These are phyloP conservation scores for Brachycybe producta DNA, from an alignment of 2,888 invertebrate genomes.

Conservation along the genomic window DNA sequence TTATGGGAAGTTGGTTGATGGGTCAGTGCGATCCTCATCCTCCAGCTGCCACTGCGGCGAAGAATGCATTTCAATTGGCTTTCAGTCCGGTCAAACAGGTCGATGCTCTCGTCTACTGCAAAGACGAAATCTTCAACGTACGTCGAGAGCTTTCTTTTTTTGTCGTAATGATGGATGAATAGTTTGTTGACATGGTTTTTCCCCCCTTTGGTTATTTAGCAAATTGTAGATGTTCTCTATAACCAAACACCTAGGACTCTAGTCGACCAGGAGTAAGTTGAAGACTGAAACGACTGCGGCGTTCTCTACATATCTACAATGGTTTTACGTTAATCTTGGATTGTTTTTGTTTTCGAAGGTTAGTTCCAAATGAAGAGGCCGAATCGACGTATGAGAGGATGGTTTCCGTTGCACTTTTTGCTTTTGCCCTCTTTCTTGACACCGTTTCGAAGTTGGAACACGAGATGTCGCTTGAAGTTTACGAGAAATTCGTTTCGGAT, in stretches of 20 bases:
- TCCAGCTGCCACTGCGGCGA: constrained; percentile 63
- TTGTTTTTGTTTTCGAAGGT: constrained; percentile 34
- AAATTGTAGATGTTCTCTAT: constrained; percentile 56
- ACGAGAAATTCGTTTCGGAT: constrained; percentile 44
- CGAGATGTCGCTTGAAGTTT: constrained; percentile 41
- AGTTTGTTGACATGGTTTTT: background rate
- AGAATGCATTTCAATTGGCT: constrained; percentile 50
- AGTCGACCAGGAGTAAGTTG: constrained; percentile 34
- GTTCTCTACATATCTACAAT: background rate
- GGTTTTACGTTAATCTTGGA: background rate
- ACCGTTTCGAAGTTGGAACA: constrained; percentile 42
- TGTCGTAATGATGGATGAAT: too few species aligned
- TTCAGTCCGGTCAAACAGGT: constrained; percentile 65
- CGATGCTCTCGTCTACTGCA: constrained; percentile 69
- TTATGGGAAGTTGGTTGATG: constrained; percentile 71
- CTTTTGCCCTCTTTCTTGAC: constrained; percentile 48
- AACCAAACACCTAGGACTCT: constrained; percentile 34
- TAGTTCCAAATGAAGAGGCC: constrained; percentile 48
- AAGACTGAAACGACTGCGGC: background rate
- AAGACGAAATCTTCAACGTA: constrained; percentile 56
- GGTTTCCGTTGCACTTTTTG: constrained; percentile 50
- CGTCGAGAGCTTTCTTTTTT: constrained; percentile 15
- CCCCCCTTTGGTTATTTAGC: constrained; percentile 31
- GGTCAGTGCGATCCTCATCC: constrained; percentile 74
- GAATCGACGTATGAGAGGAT: constrained; percentile 55